phyloP scores from a whole-genome alignment of 92 coral and sea anemone species.

The Zoanthus sansibaricus region DNA sequence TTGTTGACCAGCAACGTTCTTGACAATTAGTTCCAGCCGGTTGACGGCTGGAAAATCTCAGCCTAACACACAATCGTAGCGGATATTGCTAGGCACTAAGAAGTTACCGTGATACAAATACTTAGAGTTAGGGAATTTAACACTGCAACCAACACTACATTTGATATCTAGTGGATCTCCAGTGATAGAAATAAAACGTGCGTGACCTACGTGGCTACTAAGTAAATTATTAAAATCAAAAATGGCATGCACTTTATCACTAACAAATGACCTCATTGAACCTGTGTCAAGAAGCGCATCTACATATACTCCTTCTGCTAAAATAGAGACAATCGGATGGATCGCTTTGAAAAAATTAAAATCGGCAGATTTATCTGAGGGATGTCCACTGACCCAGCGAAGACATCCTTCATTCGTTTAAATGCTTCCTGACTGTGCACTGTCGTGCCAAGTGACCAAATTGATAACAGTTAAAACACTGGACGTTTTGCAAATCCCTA shows the following conservation, averaged over 20 bases:
- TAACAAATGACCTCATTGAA: constrained; percentile 26
- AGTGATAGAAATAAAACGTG: neutral
- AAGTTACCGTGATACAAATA: neutral
- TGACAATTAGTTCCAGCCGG: too few species aligned
- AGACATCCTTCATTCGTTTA: neutral
- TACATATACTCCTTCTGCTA: neutral
- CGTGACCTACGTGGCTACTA: neutral
- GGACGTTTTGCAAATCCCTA: constrained; percentile 13
- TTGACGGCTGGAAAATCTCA: neutral
- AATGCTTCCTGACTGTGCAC: constrained; percentile 2
- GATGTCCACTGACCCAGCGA: too few species aligned
- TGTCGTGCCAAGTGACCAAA: constrained; percentile 25
- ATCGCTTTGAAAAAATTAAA: neutral
- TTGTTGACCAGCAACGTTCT: too few species aligned
- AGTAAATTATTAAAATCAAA: constrained; percentile 26
- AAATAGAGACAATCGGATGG: constrained; percentile 23
- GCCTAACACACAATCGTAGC: neutral
- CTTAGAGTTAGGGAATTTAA: neutral
- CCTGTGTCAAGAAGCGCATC: neutral
- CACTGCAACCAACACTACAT: neutral
- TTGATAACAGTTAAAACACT: neutral
- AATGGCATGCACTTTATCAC: constrained; percentile 31
- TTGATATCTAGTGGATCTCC: neutral
- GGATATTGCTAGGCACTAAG: neutral
- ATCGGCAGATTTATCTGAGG: neutral